phyloP scores from a whole-genome alignment of 2,113 vertebrate species.

The Pseudorhombus dupliciocellatus region DNA sequence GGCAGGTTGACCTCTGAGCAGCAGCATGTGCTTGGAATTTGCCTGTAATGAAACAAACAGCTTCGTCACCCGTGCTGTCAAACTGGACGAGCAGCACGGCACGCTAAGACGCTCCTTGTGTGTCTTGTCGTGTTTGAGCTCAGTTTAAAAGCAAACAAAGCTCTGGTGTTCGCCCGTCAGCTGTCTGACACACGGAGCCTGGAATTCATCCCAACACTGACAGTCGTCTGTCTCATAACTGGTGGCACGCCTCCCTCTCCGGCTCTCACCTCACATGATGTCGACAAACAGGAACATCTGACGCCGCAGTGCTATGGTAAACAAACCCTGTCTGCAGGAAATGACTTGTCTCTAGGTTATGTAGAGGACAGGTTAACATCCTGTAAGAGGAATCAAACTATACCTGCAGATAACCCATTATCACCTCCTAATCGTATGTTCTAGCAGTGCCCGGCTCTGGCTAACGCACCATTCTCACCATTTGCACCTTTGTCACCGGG shows the following conservation, averaged over 20 bases:
- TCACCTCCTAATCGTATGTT: not conserved
- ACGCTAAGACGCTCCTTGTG: not conserved
- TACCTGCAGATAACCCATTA: not conserved
- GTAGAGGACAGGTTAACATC: conserved; percentile 4
- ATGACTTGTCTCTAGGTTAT: not conserved
- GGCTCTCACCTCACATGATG: conserved; percentile 26
- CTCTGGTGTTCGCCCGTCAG: not conserved
- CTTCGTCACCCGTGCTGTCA: conserved; percentile 33
- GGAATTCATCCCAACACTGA: not conserved
- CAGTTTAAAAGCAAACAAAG: conserved; percentile 38
- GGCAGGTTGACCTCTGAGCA: conserved; percentile 41
- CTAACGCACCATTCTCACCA: conserved; percentile 6
- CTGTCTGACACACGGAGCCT: conserved; percentile 6
- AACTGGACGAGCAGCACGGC: conserved; percentile 51
- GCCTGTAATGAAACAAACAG: conserved; percentile 2
- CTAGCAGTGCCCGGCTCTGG: not conserved
- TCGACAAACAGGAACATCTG: conserved; percentile 55
- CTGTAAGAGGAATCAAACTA: not conserved
- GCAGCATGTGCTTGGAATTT: conserved; percentile 11
- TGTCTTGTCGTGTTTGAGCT: conserved; percentile 24
- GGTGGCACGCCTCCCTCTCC: conserved; percentile 23
- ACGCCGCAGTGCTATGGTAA: conserved; percentile 35
- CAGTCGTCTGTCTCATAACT: conserved; percentile 19
- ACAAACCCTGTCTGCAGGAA: conserved; percentile 42
- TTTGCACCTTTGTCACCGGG: conserved; percentile 9